Base-by-base conservation (phyloP, 1,140 invertebrate species). In the Zophobas atratus region DNA sequence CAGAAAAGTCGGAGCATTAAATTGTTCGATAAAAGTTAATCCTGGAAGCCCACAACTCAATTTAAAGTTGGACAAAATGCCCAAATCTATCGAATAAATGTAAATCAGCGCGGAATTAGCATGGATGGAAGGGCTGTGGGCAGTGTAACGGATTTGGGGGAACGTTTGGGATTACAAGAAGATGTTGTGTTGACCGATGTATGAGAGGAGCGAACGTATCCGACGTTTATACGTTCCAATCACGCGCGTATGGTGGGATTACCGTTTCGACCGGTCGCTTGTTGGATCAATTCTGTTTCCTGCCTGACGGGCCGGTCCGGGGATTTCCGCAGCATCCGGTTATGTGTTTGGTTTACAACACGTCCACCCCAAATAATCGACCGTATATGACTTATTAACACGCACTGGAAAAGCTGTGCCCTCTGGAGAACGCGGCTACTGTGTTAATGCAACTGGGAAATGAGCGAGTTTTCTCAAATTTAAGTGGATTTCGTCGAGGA, bases 141-240 rank as follows among this genome's bases (percentile, higher is more conserved):
- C 60, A 43, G 43, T 67, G 60, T 67, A 60, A 60, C 56, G 56
- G 1, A 36, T 60, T 57, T 57, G 1, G 53, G 55, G 55, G 55
- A 60, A 36, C 56, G 56, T 51, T 20, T 1, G 60, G 60, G 60
- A 67, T 67, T 67, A 67, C 60, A 67, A 67, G 60, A 67, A 67
- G 60, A 67, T 67, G 60, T 67, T 67, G 60, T 67, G 60, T 67
- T 67, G 60, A 67, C 60, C 60, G 60, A 67, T 67, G 60, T 67
- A 67, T 67, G 60, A 67, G 56, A 67, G 60, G 60, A 43, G 60
- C 38, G 39, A 67, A 67, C 60, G 71, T 48, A 78, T 56, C 70
- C 74, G 78, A 81, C 80, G 78, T 81, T 81, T 81, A 81, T 81
- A 73, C 71, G 79, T 81, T 81, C 80, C 78, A 81, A 81, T 81